Conservation (phyloP, 2,888 invertebrate species). For the Cheilosia scutellata region DNA sequence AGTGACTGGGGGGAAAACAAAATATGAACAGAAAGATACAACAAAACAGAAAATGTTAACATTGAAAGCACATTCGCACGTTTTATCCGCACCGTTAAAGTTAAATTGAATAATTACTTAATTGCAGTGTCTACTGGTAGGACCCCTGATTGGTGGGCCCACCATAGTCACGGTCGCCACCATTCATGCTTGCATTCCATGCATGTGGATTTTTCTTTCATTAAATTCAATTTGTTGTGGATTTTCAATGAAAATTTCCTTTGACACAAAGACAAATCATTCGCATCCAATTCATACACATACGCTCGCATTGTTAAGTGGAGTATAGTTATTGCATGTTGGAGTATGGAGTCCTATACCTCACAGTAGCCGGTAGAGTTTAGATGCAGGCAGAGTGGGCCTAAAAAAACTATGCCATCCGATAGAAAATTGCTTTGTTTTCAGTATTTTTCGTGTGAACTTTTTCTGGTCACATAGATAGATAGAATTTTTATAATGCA, state of each 20-base stretch:
- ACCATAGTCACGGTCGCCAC: not conserved
- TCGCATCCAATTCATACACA: slow-evolving; percentile 2
- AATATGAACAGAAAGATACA: not conserved
- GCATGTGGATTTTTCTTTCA: slow-evolving; percentile 61
- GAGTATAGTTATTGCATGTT: slow-evolving; percentile 30
- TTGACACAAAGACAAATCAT: slow-evolving; percentile 36
- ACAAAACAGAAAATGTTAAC: slow-evolving; percentile 26
- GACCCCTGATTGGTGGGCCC: slow-evolving; percentile 14
- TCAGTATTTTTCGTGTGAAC: slow-evolving; percentile 60
- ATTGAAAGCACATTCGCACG: slow-evolving; percentile 60
- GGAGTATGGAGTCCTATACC: not conserved
- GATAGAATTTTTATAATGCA: slow-evolving; percentile 27
- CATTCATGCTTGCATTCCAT: slow-evolving; percentile 21
- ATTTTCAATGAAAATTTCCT: slow-evolving; percentile 54
- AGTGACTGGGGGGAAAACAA: not conserved
- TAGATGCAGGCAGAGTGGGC: slow-evolving; percentile 33
- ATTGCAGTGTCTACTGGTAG: slow-evolving; percentile 49
- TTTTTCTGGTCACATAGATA: slow-evolving; percentile 44
- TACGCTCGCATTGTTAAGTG: slow-evolving; percentile 47
- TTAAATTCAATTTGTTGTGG: slow-evolving; percentile 60
- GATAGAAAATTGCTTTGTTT: slow-evolving; percentile 47
- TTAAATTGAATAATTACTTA: slow-evolving; percentile 73
- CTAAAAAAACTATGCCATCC: slow-evolving; percentile 48
- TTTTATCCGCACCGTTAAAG: slow-evolving; percentile 67
- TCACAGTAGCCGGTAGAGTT: slow-evolving; percentile 17